Conservation (phyloP, 2,888 invertebrate genomes). For the Ormia ochracea region DNA sequence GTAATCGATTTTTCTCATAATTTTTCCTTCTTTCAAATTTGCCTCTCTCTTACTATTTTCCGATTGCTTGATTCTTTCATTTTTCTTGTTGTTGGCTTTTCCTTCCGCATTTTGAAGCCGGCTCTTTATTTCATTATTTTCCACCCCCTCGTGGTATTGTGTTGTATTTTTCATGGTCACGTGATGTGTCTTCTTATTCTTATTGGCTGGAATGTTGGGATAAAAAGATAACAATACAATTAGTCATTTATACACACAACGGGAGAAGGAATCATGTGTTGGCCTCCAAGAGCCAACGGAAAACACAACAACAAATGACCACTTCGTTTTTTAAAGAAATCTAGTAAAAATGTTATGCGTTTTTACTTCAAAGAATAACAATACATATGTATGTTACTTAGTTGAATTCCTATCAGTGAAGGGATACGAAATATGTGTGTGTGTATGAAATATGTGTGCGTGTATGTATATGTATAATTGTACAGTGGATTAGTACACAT, state of each 20-base stretch:
- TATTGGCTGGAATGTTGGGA: not conserved
- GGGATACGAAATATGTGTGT: too few relatives aligned
- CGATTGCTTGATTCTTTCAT: not conserved
- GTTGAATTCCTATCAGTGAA: too few relatives aligned
- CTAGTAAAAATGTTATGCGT: too few relatives aligned
- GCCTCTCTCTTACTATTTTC: not conserved
- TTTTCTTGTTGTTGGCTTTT: not conserved
- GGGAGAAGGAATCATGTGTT: too few relatives aligned
- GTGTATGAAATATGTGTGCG: too few relatives aligned
- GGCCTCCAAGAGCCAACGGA: too few relatives aligned
- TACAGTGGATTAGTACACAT: too few relatives aligned
- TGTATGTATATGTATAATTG: too few relatives aligned
- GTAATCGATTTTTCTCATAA: slow-evolving; percentile 58
- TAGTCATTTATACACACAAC: not conserved
- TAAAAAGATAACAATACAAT: not conserved
- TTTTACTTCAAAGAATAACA: too few relatives aligned
- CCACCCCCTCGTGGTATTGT: not conserved
- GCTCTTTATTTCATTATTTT: slow-evolving; percentile 10
- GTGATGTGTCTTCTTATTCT: slow-evolving; percentile 30
- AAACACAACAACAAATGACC: too few relatives aligned
- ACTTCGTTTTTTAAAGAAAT: too few relatives aligned
- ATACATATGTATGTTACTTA: too few relatives aligned
- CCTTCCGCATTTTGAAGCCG: slow-evolving; percentile 23
- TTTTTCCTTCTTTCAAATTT: not conserved
- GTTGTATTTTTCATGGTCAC: slow-evolving; percentile 38